phyloP scores from a whole-genome alignment of 2,113 vertebrate species.

The Tragulus kanchil region DNA sequence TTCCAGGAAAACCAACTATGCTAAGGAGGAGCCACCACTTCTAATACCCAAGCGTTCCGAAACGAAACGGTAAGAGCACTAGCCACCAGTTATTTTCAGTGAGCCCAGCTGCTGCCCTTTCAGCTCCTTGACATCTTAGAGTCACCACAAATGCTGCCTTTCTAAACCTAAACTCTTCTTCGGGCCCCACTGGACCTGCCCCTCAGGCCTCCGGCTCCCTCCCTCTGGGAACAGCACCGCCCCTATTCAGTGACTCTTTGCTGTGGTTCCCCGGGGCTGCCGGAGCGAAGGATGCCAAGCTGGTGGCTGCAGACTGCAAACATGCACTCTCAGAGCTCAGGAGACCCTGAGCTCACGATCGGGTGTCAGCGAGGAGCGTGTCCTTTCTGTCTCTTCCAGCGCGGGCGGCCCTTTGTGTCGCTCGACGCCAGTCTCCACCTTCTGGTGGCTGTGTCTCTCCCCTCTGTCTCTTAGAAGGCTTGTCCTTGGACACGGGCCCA shows the following conservation, averaged over 20 bases:
- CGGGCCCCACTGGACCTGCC: no score
- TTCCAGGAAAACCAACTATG: not conserved
- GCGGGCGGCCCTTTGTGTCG: not conserved
- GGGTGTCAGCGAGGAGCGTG: not conserved
- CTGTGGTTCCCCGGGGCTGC: not conserved
- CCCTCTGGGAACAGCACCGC: fast-evolving
- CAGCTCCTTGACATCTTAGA: not conserved
- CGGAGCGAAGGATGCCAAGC: not conserved
- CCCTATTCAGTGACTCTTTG: not conserved
- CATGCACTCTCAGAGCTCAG: not conserved
- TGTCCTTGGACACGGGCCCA: not conserved
- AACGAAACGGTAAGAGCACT: not conserved
- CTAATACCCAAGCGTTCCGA: not conserved
- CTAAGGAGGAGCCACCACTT: not conserved
- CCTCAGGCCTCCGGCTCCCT: fast-evolving
- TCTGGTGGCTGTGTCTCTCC: not conserved
- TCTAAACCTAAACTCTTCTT: not conserved
- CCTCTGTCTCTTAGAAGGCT: not conserved
- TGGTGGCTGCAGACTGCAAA: not conserved
- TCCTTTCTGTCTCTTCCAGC: not conserved
- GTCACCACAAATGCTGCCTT: not conserved
- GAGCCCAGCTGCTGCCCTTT: not conserved
- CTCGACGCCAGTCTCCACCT: not conserved
- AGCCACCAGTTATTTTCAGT: not conserved
- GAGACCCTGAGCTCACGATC: not conserved